Evolutionary conservation across 2,888 invertebrate species (phyloP), one percentile per base, ranked within the genome.

Genomic region (Eurytoma californica): DNA sequence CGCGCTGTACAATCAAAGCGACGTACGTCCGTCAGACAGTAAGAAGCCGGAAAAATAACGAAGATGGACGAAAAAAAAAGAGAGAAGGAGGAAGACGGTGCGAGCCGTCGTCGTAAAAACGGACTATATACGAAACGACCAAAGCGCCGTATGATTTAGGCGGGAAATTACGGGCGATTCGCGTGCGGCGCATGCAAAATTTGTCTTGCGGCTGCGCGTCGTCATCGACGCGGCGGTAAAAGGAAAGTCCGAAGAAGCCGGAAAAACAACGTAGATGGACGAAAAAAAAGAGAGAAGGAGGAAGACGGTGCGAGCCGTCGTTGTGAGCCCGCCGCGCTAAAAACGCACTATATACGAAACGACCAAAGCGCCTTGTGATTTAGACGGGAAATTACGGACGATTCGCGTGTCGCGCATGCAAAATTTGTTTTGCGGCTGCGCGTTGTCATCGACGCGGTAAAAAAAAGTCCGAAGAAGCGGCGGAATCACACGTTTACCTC

Each of bases 31-130:
- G 53, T n/a, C 4, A 14, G 28, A 4, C 14, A 28, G 28, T 20
- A 60, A 68, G 24, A 49, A 30, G 20, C 75, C 68, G 67, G 74
- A 61, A 75, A 68, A 39, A 68, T 58, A 57, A 58, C 14, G 67
- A 68, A 58, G 30, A 47, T 14, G 14, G 13, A 16, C n/a, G 53
- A 30, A 63, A 72, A 53, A 53, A 49, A 14, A 66, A 51, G 28
- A 9, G 47, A 55, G 3, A 65, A 55, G 13, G 14, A 57, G 7
- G 47, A 20, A 57, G 9, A 7, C 12, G 49, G 20, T 49, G 30
- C 20, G 55, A 9, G n/a, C 20, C 39, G 39, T 39, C 39, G n/a
- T 9, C 30, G n/a, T 28, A 47, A 20, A 58, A 63, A 13, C 16
- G 53, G 5, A 60, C 3, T 12, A 66, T 5, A 20, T 3, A 20